Evolutionary conservation across 2,888 invertebrate genomes (phyloP).

Genomic region (Stenoptilia bipunctidactyla): DNA sequence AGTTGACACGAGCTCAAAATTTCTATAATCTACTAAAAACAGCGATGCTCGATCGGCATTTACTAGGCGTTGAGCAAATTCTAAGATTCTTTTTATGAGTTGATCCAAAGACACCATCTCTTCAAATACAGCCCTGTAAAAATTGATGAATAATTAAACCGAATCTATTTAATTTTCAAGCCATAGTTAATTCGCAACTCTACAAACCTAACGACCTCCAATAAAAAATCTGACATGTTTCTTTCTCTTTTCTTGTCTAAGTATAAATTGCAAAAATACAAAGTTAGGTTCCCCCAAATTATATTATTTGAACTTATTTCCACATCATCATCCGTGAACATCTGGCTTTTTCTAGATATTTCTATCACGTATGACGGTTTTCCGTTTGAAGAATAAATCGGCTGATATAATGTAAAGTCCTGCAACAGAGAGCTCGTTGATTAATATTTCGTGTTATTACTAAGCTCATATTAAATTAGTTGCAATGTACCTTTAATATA

Average conservation of each 20-base stretch:
- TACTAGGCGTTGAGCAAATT: slow-evolving; percentile 84
- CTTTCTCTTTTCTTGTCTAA: slow-evolving; percentile 78
- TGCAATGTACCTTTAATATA: no score
- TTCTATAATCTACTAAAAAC: slow-evolving; percentile 82
- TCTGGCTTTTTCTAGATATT: slow-evolving; percentile 69
- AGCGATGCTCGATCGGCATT: slow-evolving; percentile 87
- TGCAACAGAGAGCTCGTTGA: no score
- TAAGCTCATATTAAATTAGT: no score
- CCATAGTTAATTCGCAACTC: no score
- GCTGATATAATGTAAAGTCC: slow-evolving; percentile 54
- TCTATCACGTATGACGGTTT: slow-evolving; percentile 77
- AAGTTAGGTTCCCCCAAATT: slow-evolving; percentile 78
- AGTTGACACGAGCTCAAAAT: slow-evolving; percentile 82
- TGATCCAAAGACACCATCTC: slow-evolving; percentile 88
- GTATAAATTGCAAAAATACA: slow-evolving; percentile 79
- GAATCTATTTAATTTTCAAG: no score
- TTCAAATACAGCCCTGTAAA: slow-evolving; percentile 84
- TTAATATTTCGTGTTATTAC: no score
- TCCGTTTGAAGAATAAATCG: slow-evolving; percentile 74
- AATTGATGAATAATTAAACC: no score
- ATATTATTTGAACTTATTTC: slow-evolving; percentile 76
- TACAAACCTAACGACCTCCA: slow-evolving; percentile 88
- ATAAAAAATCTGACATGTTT: slow-evolving; percentile 80
- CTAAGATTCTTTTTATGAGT: slow-evolving; percentile 85
- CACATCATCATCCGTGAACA: slow-evolving; percentile 77